Evolutionary conservation across 2,113 vertebrate species (phyloP).

Genomic region (Orientallactaga bullata): DNA sequence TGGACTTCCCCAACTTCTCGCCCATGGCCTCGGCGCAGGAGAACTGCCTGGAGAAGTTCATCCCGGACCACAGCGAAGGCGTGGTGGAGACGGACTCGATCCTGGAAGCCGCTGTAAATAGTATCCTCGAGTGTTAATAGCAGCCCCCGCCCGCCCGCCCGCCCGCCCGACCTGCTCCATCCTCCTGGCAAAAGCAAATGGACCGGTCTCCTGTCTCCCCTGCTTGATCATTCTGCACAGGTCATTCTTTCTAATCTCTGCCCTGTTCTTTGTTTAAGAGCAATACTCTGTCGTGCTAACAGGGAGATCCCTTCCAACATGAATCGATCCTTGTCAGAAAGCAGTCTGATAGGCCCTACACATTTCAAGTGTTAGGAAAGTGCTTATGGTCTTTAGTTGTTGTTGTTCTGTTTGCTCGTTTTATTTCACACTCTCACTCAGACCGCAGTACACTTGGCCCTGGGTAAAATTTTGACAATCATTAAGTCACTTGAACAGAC

Average conservation of each 20-base stretch:
- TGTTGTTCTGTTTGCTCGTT: slow-evolving; percentile 29
- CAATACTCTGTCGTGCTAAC: slow-evolving; percentile 88
- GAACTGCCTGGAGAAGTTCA: slow-evolving; percentile 90
- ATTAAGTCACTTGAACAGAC: slow-evolving; percentile 86
- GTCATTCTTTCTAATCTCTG: slow-evolving; percentile 86
- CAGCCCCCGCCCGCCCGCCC: slow-evolving; percentile 60
- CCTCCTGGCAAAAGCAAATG: slow-evolving; percentile 87
- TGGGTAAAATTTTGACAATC: slow-evolving; percentile 90
- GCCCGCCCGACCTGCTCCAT: slow-evolving; percentile 78
- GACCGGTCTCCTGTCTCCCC: slow-evolving; percentile 87
- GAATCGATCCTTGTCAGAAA: slow-evolving; percentile 75
- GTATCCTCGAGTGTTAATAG: slow-evolving; percentile 98
- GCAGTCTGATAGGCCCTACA: slow-evolving; percentile 88
- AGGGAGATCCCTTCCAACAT: slow-evolving; percentile 86
- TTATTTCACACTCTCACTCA: slow-evolving; percentile 65
- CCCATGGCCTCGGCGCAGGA: slow-evolving; percentile 88
- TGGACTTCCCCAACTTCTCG: slow-evolving; percentile 89
- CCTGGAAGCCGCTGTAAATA: slow-evolving; percentile 99
- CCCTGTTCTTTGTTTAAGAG: slow-evolving; percentile 88
- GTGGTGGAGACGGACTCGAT: slow-evolving; percentile 96
- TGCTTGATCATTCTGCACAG: slow-evolving; percentile 86
- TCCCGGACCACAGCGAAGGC: slow-evolving; percentile 90
- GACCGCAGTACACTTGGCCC: slow-evolving; percentile 84
- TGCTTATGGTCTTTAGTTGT: slow-evolving; percentile 80
- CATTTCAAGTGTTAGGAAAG: slow-evolving; percentile 84